Evolutionary conservation across 1,140 invertebrate genomes (phyloP).

Genomic region (Drosophila nigromelanica): DNA sequence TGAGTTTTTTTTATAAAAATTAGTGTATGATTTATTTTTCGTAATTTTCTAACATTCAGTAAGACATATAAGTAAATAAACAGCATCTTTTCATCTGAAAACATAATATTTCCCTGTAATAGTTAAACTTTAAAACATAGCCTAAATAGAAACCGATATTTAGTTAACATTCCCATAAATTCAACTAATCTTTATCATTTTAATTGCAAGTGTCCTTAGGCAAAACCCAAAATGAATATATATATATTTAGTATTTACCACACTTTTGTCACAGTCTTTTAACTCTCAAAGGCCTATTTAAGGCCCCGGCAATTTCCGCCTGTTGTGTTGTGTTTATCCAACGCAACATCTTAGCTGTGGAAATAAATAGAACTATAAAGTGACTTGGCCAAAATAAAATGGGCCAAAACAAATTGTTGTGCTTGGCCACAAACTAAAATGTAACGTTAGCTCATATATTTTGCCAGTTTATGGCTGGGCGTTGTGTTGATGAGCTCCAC

Average conservation of each 20-base stretch:
- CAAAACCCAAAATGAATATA: not conserved
- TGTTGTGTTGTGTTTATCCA: slow-evolving; percentile 18
- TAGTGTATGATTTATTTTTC: no score
- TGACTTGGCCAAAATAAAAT: slow-evolving; percentile 33
- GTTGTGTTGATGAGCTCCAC: slow-evolving; percentile 1
- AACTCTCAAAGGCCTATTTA: slow-evolving; percentile 10
- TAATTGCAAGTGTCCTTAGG: not conserved
- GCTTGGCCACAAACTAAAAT: slow-evolving; percentile 42
- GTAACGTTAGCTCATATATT: slow-evolving; percentile 42
- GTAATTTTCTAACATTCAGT: no score
- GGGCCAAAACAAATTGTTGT: slow-evolving; percentile 37
- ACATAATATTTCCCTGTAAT: not conserved
- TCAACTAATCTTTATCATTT: not conserved
- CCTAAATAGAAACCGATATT: not conserved
- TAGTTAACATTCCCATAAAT: not conserved
- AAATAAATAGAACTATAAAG: slow-evolving; percentile 54
- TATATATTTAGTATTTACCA: not conserved
- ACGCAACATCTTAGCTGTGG: slow-evolving; percentile 7
- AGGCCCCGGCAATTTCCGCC: not conserved
- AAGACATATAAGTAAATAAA: no score
- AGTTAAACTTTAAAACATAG: not conserved
- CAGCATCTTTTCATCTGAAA: no score
- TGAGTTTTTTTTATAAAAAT: no score
- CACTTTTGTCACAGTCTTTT: slow-evolving; percentile 17
- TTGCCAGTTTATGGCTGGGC: slow-evolving; percentile 30